Percentiles rank a stretch among this genome's conserved stretches.
Evolutionary conservation across 2,113 vertebrate genomes (phyloP).

Genomic region (Oophaga pumilio): DNA sequence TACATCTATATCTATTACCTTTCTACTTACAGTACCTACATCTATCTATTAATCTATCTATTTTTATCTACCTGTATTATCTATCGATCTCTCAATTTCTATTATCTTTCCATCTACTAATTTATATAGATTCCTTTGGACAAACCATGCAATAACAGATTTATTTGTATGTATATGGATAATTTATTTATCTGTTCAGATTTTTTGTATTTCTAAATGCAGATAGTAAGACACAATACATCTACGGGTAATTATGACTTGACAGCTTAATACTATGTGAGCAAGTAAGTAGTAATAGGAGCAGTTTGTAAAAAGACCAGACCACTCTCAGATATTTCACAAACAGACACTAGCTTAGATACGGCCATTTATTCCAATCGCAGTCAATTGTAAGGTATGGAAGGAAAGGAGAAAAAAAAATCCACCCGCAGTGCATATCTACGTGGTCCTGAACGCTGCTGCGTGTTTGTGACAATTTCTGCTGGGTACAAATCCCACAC

Average conservation of each 20-base stretch:
- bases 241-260: neutral
- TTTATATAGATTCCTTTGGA: neutral
- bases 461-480: constrained; percentile 21
- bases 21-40: too few relatives aligned
- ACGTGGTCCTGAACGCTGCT: neutral
- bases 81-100: neutral
- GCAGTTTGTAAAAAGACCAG: constrained; percentile 15
- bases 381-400: neutral
- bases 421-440: neutral
- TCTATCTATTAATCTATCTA: neutral
- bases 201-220: neutral
- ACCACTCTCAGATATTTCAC: neutral
- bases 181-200: neutral
- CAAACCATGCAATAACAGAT: neutral
- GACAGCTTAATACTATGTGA: neutral
- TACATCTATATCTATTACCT: too few relatives aligned
- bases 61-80: neutral
- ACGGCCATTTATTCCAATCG: neutral
- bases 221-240: neutral
- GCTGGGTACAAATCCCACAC: constrained; percentile 8
- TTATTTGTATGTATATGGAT: neutral
- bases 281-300: neutral
- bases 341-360: neutral
- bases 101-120: neutral
- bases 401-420: neutral